These are phyloP conservation scores for Daubentonia madagascariensis DNA, from an alignment of 2,113 vertebrate species.

Conservation along the genomic window DNA sequence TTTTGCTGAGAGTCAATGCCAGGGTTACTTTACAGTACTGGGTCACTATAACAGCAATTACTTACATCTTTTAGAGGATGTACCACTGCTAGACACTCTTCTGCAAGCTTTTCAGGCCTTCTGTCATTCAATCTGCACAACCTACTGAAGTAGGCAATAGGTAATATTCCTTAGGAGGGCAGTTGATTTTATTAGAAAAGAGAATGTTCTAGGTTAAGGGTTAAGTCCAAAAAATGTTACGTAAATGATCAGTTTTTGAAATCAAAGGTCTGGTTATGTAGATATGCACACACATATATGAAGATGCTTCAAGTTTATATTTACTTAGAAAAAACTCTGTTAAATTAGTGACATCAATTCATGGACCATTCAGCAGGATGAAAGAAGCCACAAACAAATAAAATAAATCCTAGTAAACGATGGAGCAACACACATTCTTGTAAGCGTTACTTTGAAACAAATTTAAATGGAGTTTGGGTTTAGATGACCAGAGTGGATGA, in stretches of 20 bases:
- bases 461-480: background rate
- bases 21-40: too few species aligned
- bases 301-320: background rate
- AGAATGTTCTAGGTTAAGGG: background rate
- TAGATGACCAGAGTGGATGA: background rate
- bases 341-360: background rate
- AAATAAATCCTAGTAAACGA: background rate
- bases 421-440: background rate
- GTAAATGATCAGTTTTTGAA: background rate
- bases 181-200: background rate
- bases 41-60: background rate
- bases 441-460: background rate
- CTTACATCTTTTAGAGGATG: background rate
- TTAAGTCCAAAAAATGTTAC: background rate
- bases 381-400: background rate
- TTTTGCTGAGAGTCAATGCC: background rate
- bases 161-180: background rate
- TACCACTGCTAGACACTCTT: background rate
- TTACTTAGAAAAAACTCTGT: background rate
- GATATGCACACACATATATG: background rate
- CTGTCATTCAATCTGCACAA: background rate
- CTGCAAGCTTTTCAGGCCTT: background rate
- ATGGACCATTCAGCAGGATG: background rate
- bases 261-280: background rate
- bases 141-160: background rate